Evolutionary conservation across 2,113 vertebrate genomes (phyloP).

Genomic region (Emberiza fucata): DNA sequence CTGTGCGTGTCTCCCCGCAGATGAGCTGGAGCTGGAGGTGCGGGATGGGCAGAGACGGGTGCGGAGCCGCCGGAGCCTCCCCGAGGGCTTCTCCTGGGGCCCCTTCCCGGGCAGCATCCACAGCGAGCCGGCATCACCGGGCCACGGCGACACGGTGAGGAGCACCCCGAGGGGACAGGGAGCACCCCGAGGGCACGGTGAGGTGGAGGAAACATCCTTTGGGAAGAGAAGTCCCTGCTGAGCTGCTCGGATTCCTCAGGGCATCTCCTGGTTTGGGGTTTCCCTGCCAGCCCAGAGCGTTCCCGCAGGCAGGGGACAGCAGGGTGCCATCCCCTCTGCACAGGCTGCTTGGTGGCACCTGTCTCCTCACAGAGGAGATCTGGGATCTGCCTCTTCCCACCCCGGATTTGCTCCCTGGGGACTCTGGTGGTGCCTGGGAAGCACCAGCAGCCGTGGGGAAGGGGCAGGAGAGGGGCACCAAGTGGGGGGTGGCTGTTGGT

Average conservation of each 20-base stretch:
- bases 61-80: conserved; percentile 67
- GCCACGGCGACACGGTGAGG: conserved; percentile 71
- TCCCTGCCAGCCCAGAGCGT: neutral
- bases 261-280: neutral
- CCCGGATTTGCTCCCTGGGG: neutral
- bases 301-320: rapidly evolving
- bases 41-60: conserved; percentile 68
- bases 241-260: neutral
- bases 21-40: conserved; percentile 75
- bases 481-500: neutral
- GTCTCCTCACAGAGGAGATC: neutral
- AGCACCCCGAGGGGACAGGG: neutral
- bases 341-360: neutral
- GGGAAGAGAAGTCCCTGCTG: neutral
- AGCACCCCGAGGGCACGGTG: rapidly evolving
- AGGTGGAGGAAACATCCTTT: no score
- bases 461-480: neutral
- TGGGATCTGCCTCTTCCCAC: neutral
- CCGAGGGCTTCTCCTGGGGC: conserved; percentile 83
- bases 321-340: neutral
- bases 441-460: rapidly evolving
- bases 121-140: conserved; percentile 11
- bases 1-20: conserved; percentile 17
- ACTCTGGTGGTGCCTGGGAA: neutral
- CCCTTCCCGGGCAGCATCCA: conserved; percentile 84